phyloP scores from a whole-genome alignment of 2,797 vertebrate species.

The Dendrocincla fuliginosa region DNA sequence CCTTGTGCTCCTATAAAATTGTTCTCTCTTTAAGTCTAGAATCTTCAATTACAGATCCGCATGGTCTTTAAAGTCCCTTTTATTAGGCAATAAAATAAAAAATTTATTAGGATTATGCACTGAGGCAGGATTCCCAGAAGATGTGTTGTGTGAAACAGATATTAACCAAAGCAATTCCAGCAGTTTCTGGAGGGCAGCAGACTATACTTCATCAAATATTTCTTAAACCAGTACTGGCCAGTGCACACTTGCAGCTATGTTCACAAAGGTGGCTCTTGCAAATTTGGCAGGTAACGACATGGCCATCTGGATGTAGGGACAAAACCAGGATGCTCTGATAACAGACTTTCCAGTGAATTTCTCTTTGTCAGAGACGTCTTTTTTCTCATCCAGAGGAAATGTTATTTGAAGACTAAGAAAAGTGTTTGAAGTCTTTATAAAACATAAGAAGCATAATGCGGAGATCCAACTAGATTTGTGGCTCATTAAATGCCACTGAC shows the following conservation, averaged over 20 bases:
- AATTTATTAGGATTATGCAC: constrained; percentile 8
- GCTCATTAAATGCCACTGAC: background rate
- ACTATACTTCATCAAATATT: background rate
- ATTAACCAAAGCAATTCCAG: constrained; percentile 13
- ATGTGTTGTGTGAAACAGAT: background rate
- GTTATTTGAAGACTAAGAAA: background rate
- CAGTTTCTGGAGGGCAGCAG: background rate
- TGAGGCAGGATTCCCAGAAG: constrained; percentile 1
- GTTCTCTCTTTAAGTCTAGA: constrained; percentile 1
- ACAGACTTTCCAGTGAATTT: background rate
- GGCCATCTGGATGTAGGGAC: background rate
- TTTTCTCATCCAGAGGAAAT: background rate
- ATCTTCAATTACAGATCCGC: constrained; percentile 30
- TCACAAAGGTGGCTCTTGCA: background rate
- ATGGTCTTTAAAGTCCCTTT: constrained; percentile 29
- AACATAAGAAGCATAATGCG: background rate
- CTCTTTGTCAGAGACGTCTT: background rate
- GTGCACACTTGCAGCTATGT: background rate
- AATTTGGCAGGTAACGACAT: background rate
- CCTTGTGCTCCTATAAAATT: constrained; percentile 26
- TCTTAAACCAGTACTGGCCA: background rate
- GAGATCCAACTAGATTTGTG: background rate
- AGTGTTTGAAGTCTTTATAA: background rate
- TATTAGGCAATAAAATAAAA: constrained; percentile 51
- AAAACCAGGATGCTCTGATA: background rate